Base-by-base conservation (phyloP, 2,797 vertebrate species). In the Eremophila alpestris region DNA sequence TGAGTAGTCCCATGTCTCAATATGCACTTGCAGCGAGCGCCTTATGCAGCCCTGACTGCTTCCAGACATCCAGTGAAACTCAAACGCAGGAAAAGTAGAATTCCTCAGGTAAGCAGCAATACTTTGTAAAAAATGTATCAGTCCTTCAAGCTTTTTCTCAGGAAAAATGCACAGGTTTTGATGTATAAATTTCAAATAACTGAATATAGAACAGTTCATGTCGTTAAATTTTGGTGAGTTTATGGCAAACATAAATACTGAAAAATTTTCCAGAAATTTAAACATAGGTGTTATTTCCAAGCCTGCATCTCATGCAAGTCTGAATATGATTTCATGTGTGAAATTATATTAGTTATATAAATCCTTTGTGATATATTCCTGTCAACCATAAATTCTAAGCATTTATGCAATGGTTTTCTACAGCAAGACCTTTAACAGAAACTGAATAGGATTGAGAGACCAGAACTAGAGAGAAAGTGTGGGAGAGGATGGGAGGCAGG, bases 1-100 rank as follows among this genome's bases (percentile, higher is more conserved):
- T 51, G 36, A 16, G 8, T 18, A 80, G 32, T 52, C 32, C 45
- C 32, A 41, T 54, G 55, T 56, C 54, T 83, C 32, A 63, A 75
- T 73, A 34, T 0, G 0, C 19, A 34, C 11, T 43, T 80, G 55
- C 52, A 80, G 52, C 27, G 32, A 13, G 10, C 0, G 0, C 22
- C 7, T 90, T 22, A 46, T 0, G 0, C 48, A 80, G 52, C 18
- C 12, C 16, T 21, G 32, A 52, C 46, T 65, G 5, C 70, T 62
- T 81, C n/a, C 63, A 78, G 26, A 23, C 5, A 22, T 5, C 29
- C 63, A 43, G 2, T 43, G 27, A 78, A 75, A 51, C 51, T 34
- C 79, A 38, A 75, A 84, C 10, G 1, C 36, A 74, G 22, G 8
- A 85, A 79, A 87, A 59, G 14, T 18, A 79, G 11, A 78, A 27